These are phyloP conservation scores for Tenualosa thibaudeaui DNA, from an alignment of 2,797 vertebrate genomes.

Conservation along the genomic window DNA sequence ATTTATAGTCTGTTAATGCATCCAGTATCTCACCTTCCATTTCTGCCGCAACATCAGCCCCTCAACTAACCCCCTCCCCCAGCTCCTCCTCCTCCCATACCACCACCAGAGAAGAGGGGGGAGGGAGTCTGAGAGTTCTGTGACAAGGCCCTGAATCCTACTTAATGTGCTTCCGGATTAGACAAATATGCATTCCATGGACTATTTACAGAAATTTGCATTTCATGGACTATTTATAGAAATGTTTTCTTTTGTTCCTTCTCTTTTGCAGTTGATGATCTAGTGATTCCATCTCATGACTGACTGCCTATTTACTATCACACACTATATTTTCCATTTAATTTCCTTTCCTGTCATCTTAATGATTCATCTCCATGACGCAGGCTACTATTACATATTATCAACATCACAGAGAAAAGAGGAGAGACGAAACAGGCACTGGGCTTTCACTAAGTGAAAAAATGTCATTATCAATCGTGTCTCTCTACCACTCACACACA, in stretches of 20 bases:
- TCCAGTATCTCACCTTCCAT: neutral
- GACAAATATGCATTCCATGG: neutral
- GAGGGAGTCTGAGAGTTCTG: neutral
- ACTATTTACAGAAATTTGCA: neutral
- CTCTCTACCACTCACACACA: too few relatives aligned
- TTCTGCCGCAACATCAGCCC: neutral
- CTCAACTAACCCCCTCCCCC: neutral
- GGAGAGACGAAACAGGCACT: too few relatives aligned
- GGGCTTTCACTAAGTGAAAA: too few relatives aligned
- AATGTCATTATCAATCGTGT: too few relatives aligned
- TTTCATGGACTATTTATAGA: neutral
- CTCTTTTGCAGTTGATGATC: neutral
- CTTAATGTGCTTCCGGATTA: slow-evolving; percentile 5
- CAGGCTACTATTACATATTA: too few relatives aligned
- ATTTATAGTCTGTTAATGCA: slow-evolving; percentile 6
- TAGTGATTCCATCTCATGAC: neutral
- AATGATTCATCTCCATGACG: too few relatives aligned
- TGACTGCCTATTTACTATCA: neutral
- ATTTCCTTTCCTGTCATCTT: too few relatives aligned
- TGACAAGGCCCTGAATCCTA: neutral
- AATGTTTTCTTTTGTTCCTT: neutral
- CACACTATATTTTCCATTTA: too few relatives aligned
- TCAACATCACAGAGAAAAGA: too few relatives aligned
- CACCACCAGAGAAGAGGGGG: neutral
- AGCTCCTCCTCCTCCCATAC: neutral